A percentile compares a stretch with the other conserved stretches of the same genome.
Evolutionary conservation across 2,113 vertebrate species (phyloP).

Genomic region (Lutjanus erythropterus): DNA sequence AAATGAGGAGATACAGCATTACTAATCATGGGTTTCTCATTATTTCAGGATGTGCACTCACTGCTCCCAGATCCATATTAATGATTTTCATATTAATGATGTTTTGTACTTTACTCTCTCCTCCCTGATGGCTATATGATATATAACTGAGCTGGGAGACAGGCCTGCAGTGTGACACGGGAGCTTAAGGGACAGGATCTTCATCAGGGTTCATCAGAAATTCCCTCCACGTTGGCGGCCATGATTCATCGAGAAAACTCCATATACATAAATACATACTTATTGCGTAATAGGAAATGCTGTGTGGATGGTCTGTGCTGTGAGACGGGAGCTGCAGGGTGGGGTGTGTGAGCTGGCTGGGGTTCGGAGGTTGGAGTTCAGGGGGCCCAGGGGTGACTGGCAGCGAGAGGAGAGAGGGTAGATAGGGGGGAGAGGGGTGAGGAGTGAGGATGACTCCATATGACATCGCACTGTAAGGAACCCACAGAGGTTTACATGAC

Average conservation of each 20-base stretch:
- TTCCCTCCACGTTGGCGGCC: slow-evolving; percentile 24
- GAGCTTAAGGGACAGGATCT: slow-evolving; percentile 48
- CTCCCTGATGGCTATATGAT: slow-evolving; percentile 63
- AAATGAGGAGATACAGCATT: slow-evolving; percentile 49
- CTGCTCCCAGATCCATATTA: slow-evolving; percentile 68
- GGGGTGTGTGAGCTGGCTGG: slow-evolving; percentile 7
- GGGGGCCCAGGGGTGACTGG: slow-evolving; percentile 10
- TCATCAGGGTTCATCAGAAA: slow-evolving; percentile 46
- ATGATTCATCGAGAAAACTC: slow-evolving; percentile 50
- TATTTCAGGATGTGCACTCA: slow-evolving; percentile 61
- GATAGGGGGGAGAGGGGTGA: neutral
- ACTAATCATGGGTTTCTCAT: slow-evolving; percentile 70
- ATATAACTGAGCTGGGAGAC: slow-evolving; percentile 42
- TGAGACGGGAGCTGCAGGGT: slow-evolving; percentile 18
- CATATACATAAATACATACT: slow-evolving; percentile 63
- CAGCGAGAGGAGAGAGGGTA: slow-evolving; percentile 3
- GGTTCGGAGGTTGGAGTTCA: slow-evolving; percentile 34
- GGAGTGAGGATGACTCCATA: slow-evolving; percentile 33
- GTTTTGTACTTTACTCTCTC: slow-evolving; percentile 57
- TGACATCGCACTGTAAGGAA: slow-evolving; percentile 35
- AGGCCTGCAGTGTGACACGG: slow-evolving; percentile 38
- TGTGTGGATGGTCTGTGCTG: neutral
- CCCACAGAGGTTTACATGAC: neutral
- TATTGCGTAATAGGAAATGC: slow-evolving; percentile 44
- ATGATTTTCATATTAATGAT: slow-evolving; percentile 77